Evolutionary conservation across 2,113 vertebrate species (phyloP), one percentile per base, ranked within the genome.

Genomic region (Trachemys scripta): DNA sequence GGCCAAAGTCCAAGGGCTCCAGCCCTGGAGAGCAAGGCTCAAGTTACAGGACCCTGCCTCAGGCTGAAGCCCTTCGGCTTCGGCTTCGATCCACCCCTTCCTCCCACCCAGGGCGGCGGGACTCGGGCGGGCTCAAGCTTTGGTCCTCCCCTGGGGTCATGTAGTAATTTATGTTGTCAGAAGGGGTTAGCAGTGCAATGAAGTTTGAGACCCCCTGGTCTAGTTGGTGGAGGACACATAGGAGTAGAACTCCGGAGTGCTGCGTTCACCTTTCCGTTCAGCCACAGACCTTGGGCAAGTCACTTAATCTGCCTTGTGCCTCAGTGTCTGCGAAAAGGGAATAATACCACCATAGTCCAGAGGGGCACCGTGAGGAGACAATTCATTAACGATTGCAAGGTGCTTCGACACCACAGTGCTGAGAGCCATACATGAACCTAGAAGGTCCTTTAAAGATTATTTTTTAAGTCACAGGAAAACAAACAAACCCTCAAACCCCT

Each of bases 401-500:
- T 9, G 4, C 25, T 88, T 92, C 72, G 54, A 14, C 62, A 69
- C 3, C 17, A 45, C 54, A 85, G 5, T 13, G 51, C 65, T 72
- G 81, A 87, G 80, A 88, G 25, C 1, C 38, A 72, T 72, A 72
- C 35, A 20, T n/a, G 14, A 16, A 22, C n/a, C 79, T 20, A 14
- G 4, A 10, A 35, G 17, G 50, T 10, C 85, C 54, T 93, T 92
- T 80, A 91, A 90, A 75, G 79, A 92, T 93, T 78, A 50, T 19
- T 51, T 20, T 51, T 20, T 89, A 85, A 92, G 53, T 29, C 53
- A 78, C 7, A 31, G 76, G 20, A 6, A 7, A 27, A 51, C 27
- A 19, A 17, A 69, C 9, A n/a, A 24, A 56, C 1, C 12, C 35
- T 10, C 19, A 72, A 22, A 17, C 65, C n/a, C 82, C 50, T 54